These are phyloP conservation scores for Rhagonycha lutea DNA, from an alignment of 2,888 invertebrate species.

Conservation along the genomic window DNA sequence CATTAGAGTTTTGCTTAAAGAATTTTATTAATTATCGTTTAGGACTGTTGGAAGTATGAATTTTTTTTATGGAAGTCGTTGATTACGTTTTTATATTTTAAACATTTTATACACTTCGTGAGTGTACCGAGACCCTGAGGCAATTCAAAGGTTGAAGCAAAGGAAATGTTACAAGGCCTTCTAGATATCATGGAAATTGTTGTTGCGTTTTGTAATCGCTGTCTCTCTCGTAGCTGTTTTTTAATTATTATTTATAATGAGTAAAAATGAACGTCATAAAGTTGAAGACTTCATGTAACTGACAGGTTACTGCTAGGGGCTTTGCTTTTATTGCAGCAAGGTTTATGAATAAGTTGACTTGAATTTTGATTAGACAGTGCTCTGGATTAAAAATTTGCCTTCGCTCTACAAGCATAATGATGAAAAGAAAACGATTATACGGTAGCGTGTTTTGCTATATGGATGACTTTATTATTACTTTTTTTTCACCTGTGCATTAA, in stretches of 20 bases:
- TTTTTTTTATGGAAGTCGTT: not conserved
- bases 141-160: slow-evolving; percentile 51
- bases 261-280: slow-evolving; percentile 48
- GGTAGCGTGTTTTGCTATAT: slow-evolving; percentile 16
- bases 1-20: not conserved
- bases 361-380: slow-evolving; percentile 29
- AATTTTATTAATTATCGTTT: slow-evolving; percentile 1
- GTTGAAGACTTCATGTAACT: slow-evolving; percentile 54
- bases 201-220: slow-evolving; percentile 49
- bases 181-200: slow-evolving; percentile 57
- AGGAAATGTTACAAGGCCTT: slow-evolving; percentile 58
- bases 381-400: slow-evolving; percentile 17
- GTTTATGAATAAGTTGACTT: slow-evolving; percentile 42
- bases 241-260: slow-evolving; percentile 53
- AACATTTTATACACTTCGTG: not conserved
- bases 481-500: slow-evolving; percentile 16
- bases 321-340: slow-evolving; percentile 35
- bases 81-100: slow-evolving; percentile 3
- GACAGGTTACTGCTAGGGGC: slow-evolving; percentile 51
- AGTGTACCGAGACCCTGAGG: slow-evolving; percentile 42
- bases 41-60: not conserved
- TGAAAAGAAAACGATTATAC: slow-evolving; percentile 18
- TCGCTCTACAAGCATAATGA: slow-evolving; percentile 4
- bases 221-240: slow-evolving; percentile 35
- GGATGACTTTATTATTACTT: slow-evolving; percentile 9